Conservation (phyloP, 1,140 invertebrate genomes). For the Sminthurinus signatus region DNA sequence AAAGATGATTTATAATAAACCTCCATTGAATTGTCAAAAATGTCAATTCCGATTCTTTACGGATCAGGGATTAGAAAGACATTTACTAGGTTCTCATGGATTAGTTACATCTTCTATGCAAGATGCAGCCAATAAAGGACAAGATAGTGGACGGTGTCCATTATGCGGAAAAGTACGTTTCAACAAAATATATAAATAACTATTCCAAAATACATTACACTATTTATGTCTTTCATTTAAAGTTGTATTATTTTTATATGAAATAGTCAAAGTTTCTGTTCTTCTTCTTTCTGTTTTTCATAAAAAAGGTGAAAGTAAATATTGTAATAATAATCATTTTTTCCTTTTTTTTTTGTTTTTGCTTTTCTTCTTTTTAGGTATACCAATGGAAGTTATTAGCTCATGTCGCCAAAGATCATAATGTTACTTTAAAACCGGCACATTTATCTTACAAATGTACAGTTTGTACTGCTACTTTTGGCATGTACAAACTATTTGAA, state of each 20-base stretch:
- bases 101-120: constrained; percentile 87
- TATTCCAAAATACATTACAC: too few species aligned
- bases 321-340: background rate
- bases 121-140: constrained; percentile 87
- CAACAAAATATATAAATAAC: too few species aligned
- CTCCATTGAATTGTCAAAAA: constrained; percentile 90
- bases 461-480: constrained; percentile 87
- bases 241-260: background rate
- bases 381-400: too few species aligned
- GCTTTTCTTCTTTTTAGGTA: too few species aligned
- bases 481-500: constrained; percentile 91
- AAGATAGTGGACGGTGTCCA: constrained; percentile 86
- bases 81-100: constrained; percentile 86
- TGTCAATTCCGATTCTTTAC: constrained; percentile 84
- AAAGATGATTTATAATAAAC: constrained; percentile 90
- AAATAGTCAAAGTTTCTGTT: too few species aligned
- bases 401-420: constrained; percentile 74
- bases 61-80: constrained; percentile 81
- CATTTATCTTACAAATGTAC: constrained; percentile 91
- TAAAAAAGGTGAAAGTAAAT: too few species aligned
- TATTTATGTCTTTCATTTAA: background rate
- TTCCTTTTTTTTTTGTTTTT: too few species aligned
- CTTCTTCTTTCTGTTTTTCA: too few species aligned
- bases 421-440: constrained; percentile 81
- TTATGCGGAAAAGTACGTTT: constrained; percentile 73